Percentiles rank a stretch among this genome's conserved stretches.
phyloP scores from a whole-genome alignment of 2,113 vertebrate species.

The Meleagris gallopavo region DNA sequence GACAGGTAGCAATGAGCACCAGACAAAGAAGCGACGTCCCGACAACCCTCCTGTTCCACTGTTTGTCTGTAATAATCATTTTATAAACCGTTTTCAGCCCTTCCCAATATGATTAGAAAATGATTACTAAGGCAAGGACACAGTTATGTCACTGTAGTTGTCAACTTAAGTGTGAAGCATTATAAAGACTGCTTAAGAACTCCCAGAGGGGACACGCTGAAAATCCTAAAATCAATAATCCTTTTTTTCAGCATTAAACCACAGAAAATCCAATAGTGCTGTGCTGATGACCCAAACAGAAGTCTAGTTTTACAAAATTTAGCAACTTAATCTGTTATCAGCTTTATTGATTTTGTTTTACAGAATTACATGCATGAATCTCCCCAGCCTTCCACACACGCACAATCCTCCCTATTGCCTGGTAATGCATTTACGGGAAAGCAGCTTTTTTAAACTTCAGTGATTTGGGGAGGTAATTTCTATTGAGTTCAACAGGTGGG shows the following conservation, averaged over 20 bases:
- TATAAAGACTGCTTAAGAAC: conserved; percentile 75
- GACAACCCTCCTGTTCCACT: neutral
- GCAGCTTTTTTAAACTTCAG: conserved; percentile 48
- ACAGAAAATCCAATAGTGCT: conserved; percentile 78
- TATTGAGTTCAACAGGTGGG: conserved; percentile 54
- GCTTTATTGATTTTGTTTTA: conserved; percentile 80
- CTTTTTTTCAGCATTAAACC: conserved; percentile 79
- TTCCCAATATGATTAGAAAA: conserved; percentile 77
- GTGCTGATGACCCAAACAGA: conserved; percentile 68
- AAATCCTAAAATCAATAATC: conserved; percentile 89
- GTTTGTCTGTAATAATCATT: conserved; percentile 61
- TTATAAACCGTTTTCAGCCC: conserved; percentile 68
- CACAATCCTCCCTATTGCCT: neutral
- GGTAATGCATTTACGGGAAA: conserved; percentile 56
- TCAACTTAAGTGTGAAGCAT: conserved; percentile 80
- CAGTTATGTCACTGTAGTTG: conserved; percentile 73
- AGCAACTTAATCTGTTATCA: conserved; percentile 74
- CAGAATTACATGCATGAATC: conserved; percentile 63
- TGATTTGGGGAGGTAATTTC: conserved; percentile 31
- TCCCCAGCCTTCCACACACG: conserved; percentile 34
- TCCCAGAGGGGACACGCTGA: conserved; percentile 71
- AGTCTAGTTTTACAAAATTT: conserved; percentile 74
- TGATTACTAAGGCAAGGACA: conserved; percentile 68
- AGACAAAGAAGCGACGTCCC: conserved; percentile 68
- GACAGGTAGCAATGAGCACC: conserved; percentile 78